A percentile compares a stretch with the other conserved stretches of the same genome.
These are phyloP conservation scores for Acipenser transmontanus DNA, from an alignment of 2,797 vertebrate species.

Conservation along the genomic window DNA sequence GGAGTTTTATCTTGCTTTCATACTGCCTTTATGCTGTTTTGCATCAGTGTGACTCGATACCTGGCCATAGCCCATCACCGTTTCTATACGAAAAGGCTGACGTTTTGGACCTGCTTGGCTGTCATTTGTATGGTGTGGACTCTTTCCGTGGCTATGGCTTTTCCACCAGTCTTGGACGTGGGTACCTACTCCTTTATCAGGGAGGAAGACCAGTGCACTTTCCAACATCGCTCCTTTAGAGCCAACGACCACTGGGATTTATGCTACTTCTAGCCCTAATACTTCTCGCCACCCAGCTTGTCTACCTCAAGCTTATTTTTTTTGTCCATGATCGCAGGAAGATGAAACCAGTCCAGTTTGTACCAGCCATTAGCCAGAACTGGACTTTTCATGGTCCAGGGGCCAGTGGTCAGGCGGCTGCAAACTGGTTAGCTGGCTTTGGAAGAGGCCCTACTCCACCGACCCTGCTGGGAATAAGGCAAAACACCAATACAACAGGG, in stretches of 20 bases:
- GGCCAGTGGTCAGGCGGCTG: conserved; percentile 94
- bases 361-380: conserved; percentile 98
- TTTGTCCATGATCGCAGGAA: conserved; percentile 97
- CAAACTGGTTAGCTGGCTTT: conserved; percentile 97
- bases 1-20: conserved; percentile 98
- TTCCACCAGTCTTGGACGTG: conserved; percentile 95
- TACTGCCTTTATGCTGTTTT: conserved; percentile 99
- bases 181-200: conserved; percentile 97
- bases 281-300: conserved; percentile 97
- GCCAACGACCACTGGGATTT: conserved; percentile 97
- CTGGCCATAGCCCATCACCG: conserved; percentile 97
- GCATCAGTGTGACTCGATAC: conserved; percentile 96
- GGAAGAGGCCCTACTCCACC: conserved; percentile 95
- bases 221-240: conserved; percentile 96
- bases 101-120: conserved; percentile 97
- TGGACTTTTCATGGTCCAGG: conserved; percentile 99
- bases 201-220: conserved; percentile 98
- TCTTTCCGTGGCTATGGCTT: conserved; percentile 97
- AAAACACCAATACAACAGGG: conserved; percentile 92
- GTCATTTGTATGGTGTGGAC: conserved; percentile 99
- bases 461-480: conserved; percentile 94
- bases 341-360: conserved; percentile 99
- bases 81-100: conserved; percentile 96
- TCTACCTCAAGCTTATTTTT: conserved; percentile 99
- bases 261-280: conserved; percentile 98